Base-by-base conservation (phyloP, 2,113 vertebrate species). In the Rhadina sibilatrix region DNA sequence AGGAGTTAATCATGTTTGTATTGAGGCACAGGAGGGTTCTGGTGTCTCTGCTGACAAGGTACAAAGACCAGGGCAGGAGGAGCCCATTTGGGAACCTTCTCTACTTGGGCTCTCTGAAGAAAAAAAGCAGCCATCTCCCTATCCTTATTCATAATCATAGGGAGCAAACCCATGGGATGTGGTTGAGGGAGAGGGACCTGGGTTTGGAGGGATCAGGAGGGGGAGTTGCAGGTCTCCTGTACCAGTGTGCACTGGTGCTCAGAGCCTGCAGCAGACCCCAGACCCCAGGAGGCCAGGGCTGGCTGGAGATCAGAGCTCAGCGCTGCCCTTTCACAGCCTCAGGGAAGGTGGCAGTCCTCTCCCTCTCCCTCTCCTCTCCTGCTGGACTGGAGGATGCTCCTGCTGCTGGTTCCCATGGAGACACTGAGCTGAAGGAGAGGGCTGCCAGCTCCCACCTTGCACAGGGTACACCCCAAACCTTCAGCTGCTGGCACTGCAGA, bases 401-500 rank as follows among this genome's bases (percentile, higher is more conserved):
- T 50, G 47, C 94, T 94, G 94, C 88, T 2, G 9, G 98, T 98
- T 98, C 96, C 98, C 97, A 98, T 98, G 97, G 98, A 92, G 95
- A 98, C 92, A 56, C 54, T 13, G 94, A 98, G 86, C 38, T 0
- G 5, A 65, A 47, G 49, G 30, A 0, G 16, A 69, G 61, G 63
- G 50, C 75, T 68, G 15, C 47, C 56, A 15, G 37, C 79, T 90
- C 49, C 79, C 82, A 57, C 37, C 78, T 44, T 68, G 75, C 0
- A 0, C 66, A 44, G n/a, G 64, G 57, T 37, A 40, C 49, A 37
- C 69, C 56, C 84, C 20, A 27, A 40, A 57, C 6, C 31, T 68
- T 57, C 40, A 14, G 53, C 57, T 31, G 4, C 50, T 4, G 12
- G 50, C 71, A 47, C 49, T 21, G 12, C 53, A 40, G 19, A 5